phyloP scores from a whole-genome alignment of 2,888 invertebrate genomes.

The Belgica antarctica region DNA sequence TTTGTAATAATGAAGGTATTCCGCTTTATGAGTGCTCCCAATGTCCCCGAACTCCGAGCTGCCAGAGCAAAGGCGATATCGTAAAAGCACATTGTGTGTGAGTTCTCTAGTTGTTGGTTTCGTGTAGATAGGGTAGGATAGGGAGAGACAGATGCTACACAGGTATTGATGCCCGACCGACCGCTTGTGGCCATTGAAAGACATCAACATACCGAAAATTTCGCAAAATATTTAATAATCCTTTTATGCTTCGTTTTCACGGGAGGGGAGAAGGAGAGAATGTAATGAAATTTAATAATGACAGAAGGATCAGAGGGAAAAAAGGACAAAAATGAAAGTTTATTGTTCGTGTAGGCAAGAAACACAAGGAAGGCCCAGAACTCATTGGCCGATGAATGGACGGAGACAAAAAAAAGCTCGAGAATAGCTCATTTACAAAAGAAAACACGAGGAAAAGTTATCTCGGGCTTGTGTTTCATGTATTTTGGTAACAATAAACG shows the following conservation, averaged over 20 bases:
- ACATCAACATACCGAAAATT: constrained; percentile 6
- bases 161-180: constrained; percentile 1
- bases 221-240: constrained; percentile 29
- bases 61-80: not conserved
- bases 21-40: constrained; percentile 37
- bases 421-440: constrained; percentile 10
- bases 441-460: not conserved
- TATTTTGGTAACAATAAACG: constrained; percentile 8
- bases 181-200: constrained; percentile 7
- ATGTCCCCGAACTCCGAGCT: constrained; percentile 3
- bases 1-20: constrained; percentile 25
- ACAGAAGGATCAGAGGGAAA: constrained; percentile 11
- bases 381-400: not conserved
- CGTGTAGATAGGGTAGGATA: not conserved
- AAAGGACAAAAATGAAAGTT: constrained; percentile 22
- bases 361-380: not conserved
- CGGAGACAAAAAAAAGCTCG: not conserved
- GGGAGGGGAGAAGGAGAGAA: not conserved
- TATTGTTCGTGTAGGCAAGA: constrained; percentile 25
- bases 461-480: not conserved
- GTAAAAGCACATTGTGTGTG: not conserved
- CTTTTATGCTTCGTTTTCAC: not conserved
- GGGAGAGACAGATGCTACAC: not conserved
- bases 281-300: constrained; percentile 29
- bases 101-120: too few species aligned